These are phyloP conservation scores for Sycobia sp. DNA, from an alignment of 1,140 invertebrate genomes.

Conservation along the genomic window DNA sequence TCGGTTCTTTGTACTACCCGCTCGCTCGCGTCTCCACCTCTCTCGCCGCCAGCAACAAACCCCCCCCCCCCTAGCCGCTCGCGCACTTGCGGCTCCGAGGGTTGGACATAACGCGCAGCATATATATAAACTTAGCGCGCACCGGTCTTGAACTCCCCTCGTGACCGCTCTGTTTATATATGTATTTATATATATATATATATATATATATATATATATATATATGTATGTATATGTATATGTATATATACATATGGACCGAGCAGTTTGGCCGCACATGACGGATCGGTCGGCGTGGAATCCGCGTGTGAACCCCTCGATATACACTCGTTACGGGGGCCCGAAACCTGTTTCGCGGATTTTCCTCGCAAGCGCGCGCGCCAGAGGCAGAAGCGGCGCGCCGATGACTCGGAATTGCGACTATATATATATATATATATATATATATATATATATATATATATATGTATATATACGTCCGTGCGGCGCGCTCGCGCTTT, in stretches of 20 bases:
- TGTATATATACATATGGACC: too few species aligned
- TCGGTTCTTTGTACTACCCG: conserved; percentile 40
- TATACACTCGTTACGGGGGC: conserved; percentile 28
- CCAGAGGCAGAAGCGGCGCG: too few species aligned
- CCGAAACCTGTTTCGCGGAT: conserved; percentile 34
- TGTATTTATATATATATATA: too few species aligned
- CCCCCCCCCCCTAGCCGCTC: not conserved
- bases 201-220: too few species aligned
- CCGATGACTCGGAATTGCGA: conserved; percentile 10
- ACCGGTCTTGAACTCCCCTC: not conserved
- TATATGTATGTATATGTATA: too few species aligned
- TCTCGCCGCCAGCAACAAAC: not conserved
- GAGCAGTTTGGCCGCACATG: conserved; percentile 26
- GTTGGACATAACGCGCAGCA: conserved; percentile 34
- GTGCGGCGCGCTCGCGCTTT: too few species aligned
- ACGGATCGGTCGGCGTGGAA: conserved; percentile 28
- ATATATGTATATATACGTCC: too few species aligned
- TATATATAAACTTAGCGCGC: conserved; percentile 11
- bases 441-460: too few species aligned
- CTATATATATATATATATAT: too few species aligned
- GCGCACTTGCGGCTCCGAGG: conserved; percentile 10
- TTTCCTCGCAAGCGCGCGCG: conserved; percentile 21
- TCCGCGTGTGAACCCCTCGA: conserved; percentile 31
- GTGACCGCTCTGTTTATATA: conserved; percentile 17
- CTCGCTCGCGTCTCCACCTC: not conserved